Evolutionary conservation across 2,888 invertebrate species (phyloP), one percentile per base, ranked within the genome.

Genomic region (Globia sparganii): DNA sequence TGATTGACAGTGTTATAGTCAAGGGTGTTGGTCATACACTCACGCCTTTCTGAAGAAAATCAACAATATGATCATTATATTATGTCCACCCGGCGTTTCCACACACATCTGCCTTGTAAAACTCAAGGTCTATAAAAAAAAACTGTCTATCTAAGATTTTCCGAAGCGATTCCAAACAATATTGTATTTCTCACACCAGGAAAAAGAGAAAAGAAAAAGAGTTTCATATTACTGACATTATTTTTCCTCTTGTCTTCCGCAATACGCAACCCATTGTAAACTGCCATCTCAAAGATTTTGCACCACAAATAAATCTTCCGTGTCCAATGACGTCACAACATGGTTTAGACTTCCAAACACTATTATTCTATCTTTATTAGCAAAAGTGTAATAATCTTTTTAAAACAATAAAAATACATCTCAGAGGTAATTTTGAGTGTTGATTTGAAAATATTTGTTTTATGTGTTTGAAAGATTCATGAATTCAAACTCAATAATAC

Each of bases 231-330:
- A 25, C 72, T 53, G n/a, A 53, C 31, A 75, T 34, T 66, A 31
- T 69, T 80, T 71, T 61, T 77, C 53, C 56, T 37, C 37, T 53
- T n/a, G 13, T 72, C 61, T 81, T 83, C 81, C 78, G 72, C 72
- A 72, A 81, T 75, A 81, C 75, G 85, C 59, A 75, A 75, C 72
- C 37, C 85, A 81, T 78, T 83, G 68, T 59, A 59, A 73, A 43
- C 72, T 68, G 80, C 65, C 72, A 72, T 65, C 61, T 37, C 43
- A 71, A 80, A 75, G 72, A 61, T 78, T 83, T 78, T 77, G n/a
- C 62, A 81, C 74, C 66, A 83, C 69, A 72, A 78, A 78, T 83
- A 83, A 80, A 64, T 78, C 34, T 76, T 72, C 18, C 71, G 21
- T 78, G 64, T 67, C 66, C 31, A 65, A 70, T 75, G 85, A 81